Evolutionary conservation across 1,140 invertebrate species (phyloP).

Genomic region (Diplogasteroides magnus): DNA sequence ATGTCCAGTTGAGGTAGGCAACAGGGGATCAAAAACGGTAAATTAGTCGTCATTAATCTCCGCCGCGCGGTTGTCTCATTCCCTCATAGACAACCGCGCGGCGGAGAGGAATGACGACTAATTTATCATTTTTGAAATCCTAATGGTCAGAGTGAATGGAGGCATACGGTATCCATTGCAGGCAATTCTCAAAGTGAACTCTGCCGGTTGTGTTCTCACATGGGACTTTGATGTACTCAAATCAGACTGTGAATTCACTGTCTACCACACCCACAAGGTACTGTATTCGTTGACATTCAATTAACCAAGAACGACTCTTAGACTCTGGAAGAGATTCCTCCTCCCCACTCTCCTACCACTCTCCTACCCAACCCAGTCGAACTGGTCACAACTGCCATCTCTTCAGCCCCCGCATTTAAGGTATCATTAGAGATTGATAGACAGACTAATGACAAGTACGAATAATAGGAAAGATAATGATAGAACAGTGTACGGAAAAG

Average conservation of each 20-base stretch:
- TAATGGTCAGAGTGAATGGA: not conserved
- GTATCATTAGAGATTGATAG: no score
- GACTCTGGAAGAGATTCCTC: slow-evolving; percentile 34
- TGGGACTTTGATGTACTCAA: slow-evolving; percentile 95
- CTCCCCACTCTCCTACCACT: slow-evolving; percentile 41
- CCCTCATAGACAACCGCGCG: no score
- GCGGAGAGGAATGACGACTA: no score
- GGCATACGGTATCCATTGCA: slow-evolving; percentile 4
- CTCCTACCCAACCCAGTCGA: slow-evolving; percentile 46
- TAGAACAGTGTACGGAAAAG: no score
- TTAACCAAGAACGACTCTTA: no score
- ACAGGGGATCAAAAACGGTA: no score
- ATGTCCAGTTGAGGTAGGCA: slow-evolving; percentile 45
- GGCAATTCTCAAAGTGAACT: slow-evolving; percentile 69
- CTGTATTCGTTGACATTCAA: no score
- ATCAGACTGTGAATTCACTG: slow-evolving; percentile 78
- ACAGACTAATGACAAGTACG: no score
- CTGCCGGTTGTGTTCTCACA: slow-evolving; percentile 80
- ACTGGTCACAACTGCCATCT: slow-evolving; percentile 41
- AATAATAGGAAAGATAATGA: no score
- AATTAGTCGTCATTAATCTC: no score
- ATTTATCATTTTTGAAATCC: no score
- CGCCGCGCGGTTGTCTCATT: no score
- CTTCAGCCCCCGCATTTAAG: slow-evolving; percentile 27
- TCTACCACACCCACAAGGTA: slow-evolving; percentile 68